Base-by-base conservation (phyloP, 2,888 invertebrate genomes). In the Polia nebulosa region DNA sequence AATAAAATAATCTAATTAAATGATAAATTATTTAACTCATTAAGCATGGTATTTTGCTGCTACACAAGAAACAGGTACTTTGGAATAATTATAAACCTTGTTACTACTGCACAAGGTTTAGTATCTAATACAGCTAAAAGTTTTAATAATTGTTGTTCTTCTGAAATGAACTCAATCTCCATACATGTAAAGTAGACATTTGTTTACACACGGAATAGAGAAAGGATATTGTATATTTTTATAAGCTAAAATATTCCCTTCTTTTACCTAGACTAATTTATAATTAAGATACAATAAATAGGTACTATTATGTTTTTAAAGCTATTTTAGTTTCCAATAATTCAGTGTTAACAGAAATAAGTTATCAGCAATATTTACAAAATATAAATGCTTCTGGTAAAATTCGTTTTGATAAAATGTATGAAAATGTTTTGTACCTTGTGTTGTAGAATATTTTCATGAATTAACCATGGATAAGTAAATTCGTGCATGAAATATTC, bases 401-500 rank as follows among this genome's bases (percentile, higher is more conserved):
- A 11, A 69, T 20, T 41, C n/a, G 9, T 7, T 34, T n/a, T 49
- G 32, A 20, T 67, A 20, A 20, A 17, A 57, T 58, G 0, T 39
- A 22, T 41, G 20, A 0, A 15, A 25, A 45, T 17, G 29, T 20
- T 27, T 20, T 27, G 9, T n/a, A n/a, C n/a, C n/a, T n/a, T n/a
- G n/a, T n/a, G n/a, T n/a, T n/a, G n/a, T n/a, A n/a, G n/a, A n/a
- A n/a, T n/a, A n/a, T n/a, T n/a, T n/a, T n/a, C n/a, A n/a, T n/a
- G n/a, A n/a, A n/a, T n/a, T n/a, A n/a, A n/a, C n/a, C n/a, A n/a
- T n/a, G n/a, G n/a, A n/a, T n/a, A n/a, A n/a, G 17, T 11, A 51
- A 71, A 77, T 61, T 44, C 41, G 47, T 53, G 51, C 72, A 62
- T 58, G 45, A n/a, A 52, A 57, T n/a, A 36, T n/a, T n/a, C n/a